Conservation (phyloP, 2,113 vertebrate species). For the Bufo bufo region DNA sequence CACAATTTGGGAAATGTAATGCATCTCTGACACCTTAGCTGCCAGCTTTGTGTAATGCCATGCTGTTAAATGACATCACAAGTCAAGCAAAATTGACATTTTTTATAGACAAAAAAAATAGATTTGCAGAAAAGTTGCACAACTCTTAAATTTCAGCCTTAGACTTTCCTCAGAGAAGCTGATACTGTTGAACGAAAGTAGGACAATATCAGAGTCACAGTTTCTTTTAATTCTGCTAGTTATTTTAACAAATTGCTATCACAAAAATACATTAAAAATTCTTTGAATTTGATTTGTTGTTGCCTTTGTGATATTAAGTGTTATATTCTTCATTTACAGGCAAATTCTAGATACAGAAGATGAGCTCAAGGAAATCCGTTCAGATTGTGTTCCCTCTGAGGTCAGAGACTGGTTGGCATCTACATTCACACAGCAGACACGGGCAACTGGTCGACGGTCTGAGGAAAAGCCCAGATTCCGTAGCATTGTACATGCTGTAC, state of each 20-base stretch:
- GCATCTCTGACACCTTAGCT: not conserved
- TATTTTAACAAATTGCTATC: not conserved
- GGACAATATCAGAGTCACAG: not conserved
- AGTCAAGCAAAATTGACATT: not conserved
- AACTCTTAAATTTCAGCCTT: not conserved
- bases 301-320: not conserved
- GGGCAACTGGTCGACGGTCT: slow-evolving; percentile 73
- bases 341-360: slow-evolving; percentile 88
- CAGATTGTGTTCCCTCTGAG: slow-evolving; percentile 87
- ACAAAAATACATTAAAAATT: not conserved
- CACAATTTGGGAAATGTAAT: not conserved
- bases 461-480: slow-evolving; percentile 93
- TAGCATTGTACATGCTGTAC: slow-evolving; percentile 92
- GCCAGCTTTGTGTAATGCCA: not conserved
- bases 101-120: not conserved
- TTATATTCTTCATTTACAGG: slow-evolving; percentile 65
- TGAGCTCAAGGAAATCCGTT: slow-evolving; percentile 86
- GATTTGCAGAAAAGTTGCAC: not conserved
- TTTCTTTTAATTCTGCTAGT: not conserved
- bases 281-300: not conserved
- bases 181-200: not conserved
- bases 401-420: slow-evolving; percentile 92
- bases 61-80: not conserved
- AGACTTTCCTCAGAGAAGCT: not conserved
- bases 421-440: slow-evolving; percentile 86